Evolutionary conservation across 2,113 vertebrate species (phyloP), one percentile per base, ranked within the genome.

Genomic region (Vireo altiloquus): DNA sequence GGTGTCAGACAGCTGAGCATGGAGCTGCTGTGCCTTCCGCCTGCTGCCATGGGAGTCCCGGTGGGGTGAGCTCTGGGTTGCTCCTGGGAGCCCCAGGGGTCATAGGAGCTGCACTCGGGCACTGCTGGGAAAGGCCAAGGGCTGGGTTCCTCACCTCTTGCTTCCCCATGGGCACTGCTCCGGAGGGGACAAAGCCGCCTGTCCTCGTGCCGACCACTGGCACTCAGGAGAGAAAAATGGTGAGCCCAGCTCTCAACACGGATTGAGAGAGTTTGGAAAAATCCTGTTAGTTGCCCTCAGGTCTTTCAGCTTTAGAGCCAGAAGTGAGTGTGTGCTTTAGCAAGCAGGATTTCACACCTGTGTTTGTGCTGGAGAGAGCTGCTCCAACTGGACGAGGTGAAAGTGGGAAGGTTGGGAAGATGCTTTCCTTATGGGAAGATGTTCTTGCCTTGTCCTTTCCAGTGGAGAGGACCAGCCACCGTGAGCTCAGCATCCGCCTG

Each of bases 181-280:
- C 59, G 7, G 7, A 47, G 24, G 27, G 27, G 18, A 21, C 0
- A 0, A 25, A 40, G 37, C 82, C 0, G 2, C 10, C 11, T 1
- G 25, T 39, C 54, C 65, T n/a, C 0, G 1, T 2, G 24, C 53
- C 2, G 3, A 11, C 35, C 15, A 9, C 78, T 47, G 80, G 69
- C 53, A 35, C 18, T 52, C 21, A 2, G 72, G n/a, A 53, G 60
- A 57, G 87, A 65, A 85, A 47, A 47, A 44, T 0, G 31, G 27
- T 20, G 83, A 68, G 33, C 22, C 14, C 2, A 8, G 28, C 11
- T 76, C 40, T 39, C 65, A n/a, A 4, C 20, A 18, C 17, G 21
- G 17, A 33, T 31, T 2, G 16, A 33, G 25, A 23, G 50, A 66
- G 20, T 50, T 72, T 30, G 54, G 37, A 19, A 53, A n/a, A 72